Base-by-base conservation (phyloP, 2,797 vertebrate species). In the Stomatorhinus walkeri region DNA sequence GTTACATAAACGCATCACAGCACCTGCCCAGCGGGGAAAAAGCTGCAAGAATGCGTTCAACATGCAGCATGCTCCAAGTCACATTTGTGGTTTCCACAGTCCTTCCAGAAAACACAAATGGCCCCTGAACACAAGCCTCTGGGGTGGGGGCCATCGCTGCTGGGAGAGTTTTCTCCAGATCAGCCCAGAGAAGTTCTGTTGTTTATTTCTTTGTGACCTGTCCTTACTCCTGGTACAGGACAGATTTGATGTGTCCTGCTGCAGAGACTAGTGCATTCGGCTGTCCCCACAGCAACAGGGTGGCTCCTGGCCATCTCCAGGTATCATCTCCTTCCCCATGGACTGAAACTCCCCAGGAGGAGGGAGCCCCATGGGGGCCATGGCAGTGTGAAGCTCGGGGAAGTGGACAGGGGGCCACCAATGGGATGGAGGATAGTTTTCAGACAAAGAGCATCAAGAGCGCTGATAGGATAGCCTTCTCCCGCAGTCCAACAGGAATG, bases 91-190 rank as follows among this genome's bases (percentile, higher is more conserved):
- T 89, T 92, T 92, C 56, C 89, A 46, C 85, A 88, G 90, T 48
- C 12, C 89, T 89, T 91, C 91, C 90, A 92, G 88, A 90, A 92
- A 87, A 16, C 91, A 88, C 79, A 91, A 6, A 89, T 85, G 24
- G 89, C 76, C 68, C 90, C 61, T 81, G 54, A 85, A 51, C 61
- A 91, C n/a, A 85, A 79, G 86, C 92, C 92, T 92, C 93, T 86
- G 85, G 89, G 87, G 93, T 92, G 91, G 91, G 87, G 87, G 92
- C 93, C 92, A 93, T 88, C 22, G 7, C 52, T 91, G 92, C 91
- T 91, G 90, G 91, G 92, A 92, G 83, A 87, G 22, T 89, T 89
- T 85, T 81, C 51, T 51, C 12, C 88, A 83, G 52, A 56, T 85
- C 81, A 87, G 88, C 48, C 87, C 87, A 72, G 88, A 87, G 89